These are phyloP conservation scores for Umimayanthus kanabou DNA, from an alignment of 92 coral and sea anemone species.

Conservation along the genomic window DNA sequence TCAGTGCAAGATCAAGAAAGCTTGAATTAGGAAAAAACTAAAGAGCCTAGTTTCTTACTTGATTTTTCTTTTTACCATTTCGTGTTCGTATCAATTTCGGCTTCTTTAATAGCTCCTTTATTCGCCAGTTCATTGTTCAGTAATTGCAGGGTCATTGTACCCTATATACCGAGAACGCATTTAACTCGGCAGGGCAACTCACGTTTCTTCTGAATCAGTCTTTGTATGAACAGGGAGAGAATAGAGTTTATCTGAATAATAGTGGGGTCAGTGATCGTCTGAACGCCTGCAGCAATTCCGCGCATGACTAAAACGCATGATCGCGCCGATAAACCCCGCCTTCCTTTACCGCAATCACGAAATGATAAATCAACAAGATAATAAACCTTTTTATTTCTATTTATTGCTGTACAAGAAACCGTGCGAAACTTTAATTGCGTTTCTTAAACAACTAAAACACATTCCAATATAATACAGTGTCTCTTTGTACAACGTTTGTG, in stretches of 20 bases:
- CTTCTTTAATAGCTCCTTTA: not conserved
- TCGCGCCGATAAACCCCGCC: not conserved
- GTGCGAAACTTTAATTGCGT: not conserved
- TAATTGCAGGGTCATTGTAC: not conserved
- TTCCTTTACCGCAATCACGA: not conserved
- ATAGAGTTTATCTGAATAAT: not conserved
- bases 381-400: conserved; percentile 3
- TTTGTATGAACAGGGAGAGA: not conserved
- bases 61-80: not conserved
- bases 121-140: not conserved
- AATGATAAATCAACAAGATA: conserved; percentile 30
- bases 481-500: conserved; percentile 2
- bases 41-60: not conserved
- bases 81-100: not conserved
- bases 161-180: not conserved
- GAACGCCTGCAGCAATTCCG: conserved; percentile 6
- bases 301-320: not conserved
- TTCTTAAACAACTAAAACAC: not conserved
- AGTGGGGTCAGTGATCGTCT: not conserved
- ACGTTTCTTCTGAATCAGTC: not conserved
- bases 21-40: not conserved
- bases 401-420: conserved; percentile 2
- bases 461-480: not conserved
- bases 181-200: conserved; percentile 8
- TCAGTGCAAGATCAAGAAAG: too few species aligned